Conservation (phyloP, 1,140 invertebrate genomes). For the Aphidius ervi region DNA sequence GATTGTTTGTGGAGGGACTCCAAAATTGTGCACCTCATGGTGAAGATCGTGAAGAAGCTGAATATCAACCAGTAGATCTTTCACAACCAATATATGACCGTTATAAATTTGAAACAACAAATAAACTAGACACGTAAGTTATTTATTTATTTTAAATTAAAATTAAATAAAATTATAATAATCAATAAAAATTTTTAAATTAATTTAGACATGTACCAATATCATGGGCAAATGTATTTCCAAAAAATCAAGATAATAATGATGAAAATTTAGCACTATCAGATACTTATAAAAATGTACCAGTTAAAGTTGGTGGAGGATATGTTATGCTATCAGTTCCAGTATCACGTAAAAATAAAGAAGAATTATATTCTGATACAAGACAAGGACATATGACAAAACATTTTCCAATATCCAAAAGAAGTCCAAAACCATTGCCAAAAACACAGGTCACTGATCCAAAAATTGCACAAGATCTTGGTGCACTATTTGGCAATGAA, state of each 20-base stretch:
- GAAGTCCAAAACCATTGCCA: constrained; percentile 38
- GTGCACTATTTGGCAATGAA: constrained; percentile 40
- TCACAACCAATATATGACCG: constrained; percentile 30
- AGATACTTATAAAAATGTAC: too few relatives aligned
- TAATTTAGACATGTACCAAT: constrained; percentile 17
- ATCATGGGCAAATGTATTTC: constrained; percentile 26
- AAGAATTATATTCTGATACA: too few relatives aligned
- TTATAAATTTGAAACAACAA: constrained; percentile 27
- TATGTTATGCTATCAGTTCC: too few relatives aligned
- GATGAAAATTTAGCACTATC: constrained; percentile 24
- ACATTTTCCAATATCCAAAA: constrained; percentile 41
- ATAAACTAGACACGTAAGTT: constrained; percentile 30
- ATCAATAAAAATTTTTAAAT: constrained; percentile 11
- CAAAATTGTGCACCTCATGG: constrained; percentile 25
- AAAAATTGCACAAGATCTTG: constrained; percentile 46
- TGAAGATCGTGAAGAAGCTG: constrained; percentile 26
- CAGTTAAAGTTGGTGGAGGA: too few relatives aligned
- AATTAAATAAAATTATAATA: too few relatives aligned
- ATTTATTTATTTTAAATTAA: too few relatives aligned
- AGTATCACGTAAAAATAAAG: too few relatives aligned
- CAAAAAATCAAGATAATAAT: constrained; percentile 24
- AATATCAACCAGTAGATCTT: constrained; percentile 25
- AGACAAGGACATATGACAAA: constrained; percentile 30
- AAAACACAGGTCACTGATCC: constrained; percentile 41
- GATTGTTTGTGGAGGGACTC: constrained; percentile 30